These are phyloP conservation scores for Rhabdophis nuchalis DNA, from an alignment of 2,797 vertebrate species.

Conservation along the genomic window DNA sequence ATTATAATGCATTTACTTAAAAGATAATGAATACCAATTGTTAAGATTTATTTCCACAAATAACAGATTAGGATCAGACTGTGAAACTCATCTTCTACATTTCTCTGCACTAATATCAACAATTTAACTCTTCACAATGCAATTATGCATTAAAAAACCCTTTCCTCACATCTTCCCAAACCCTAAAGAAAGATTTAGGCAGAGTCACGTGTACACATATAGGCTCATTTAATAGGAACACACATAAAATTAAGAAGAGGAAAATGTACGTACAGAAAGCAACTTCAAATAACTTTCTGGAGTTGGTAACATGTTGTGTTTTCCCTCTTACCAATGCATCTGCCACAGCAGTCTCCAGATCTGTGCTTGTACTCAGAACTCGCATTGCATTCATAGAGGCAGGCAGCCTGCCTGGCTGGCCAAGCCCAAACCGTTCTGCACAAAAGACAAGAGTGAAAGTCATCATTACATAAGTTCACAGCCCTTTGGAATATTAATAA, in stretches of 20 bases:
- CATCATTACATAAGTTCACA: slow-evolving; percentile 57
- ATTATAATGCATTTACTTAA: neutral
- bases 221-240: slow-evolving; percentile 39
- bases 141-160: neutral
- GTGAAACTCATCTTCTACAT: neutral
- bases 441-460: slow-evolving; percentile 62
- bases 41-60: neutral
- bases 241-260: slow-evolving; percentile 45
- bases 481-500: slow-evolving; percentile 54
- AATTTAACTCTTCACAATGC: neutral
- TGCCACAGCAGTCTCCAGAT: slow-evolving; percentile 94
- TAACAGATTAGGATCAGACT: neutral
- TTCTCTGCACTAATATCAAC: neutral
- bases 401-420: slow-evolving; percentile 90
- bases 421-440: slow-evolving; percentile 90
- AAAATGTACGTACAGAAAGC: slow-evolving; percentile 48
- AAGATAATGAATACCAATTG: neutral
- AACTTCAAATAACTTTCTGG: slow-evolving; percentile 51
- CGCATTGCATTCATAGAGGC: slow-evolving; percentile 93
- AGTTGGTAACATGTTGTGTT: slow-evolving; percentile 58
- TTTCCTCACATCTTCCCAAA: neutral
- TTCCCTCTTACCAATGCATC: slow-evolving; percentile 89
- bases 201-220: slow-evolving; percentile 14
- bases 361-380: slow-evolving; percentile 92
- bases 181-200: slow-evolving; percentile 36